These are phyloP conservation scores for Chionodraco myersi DNA, from an alignment of 2,113 vertebrate genomes.

Conservation along the genomic window DNA sequence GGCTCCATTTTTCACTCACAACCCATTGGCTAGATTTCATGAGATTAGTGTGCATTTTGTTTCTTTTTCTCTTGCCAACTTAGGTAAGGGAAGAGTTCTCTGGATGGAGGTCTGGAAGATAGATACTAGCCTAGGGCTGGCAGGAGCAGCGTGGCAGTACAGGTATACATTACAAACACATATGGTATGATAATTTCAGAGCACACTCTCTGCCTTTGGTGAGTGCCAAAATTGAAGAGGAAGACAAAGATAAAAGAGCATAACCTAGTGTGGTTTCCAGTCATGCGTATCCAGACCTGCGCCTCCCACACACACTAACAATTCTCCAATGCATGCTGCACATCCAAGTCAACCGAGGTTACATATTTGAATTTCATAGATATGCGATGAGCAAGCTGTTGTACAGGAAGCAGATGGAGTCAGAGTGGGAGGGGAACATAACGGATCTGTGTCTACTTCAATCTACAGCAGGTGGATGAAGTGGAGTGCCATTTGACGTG, in stretches of 20 bases:
- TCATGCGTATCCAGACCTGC: slow-evolving; percentile 1
- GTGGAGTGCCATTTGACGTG: slow-evolving; percentile 52
- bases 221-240: slow-evolving; percentile 13
- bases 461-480: slow-evolving; percentile 49
- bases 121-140: slow-evolving; percentile 33
- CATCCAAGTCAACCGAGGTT: slow-evolving; percentile 38
- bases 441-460: slow-evolving; percentile 1
- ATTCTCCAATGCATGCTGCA: slow-evolving; percentile 5
- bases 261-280: slow-evolving; percentile 19
- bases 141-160: slow-evolving; percentile 31
- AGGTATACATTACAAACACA: slow-evolving; percentile 53
- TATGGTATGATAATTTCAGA: slow-evolving; percentile 61
- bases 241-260: slow-evolving; percentile 32
- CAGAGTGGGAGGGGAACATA: slow-evolving; percentile 15
- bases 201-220: slow-evolving; percentile 16
- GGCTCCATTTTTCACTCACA: slow-evolving; percentile 14
- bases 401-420: not conserved
- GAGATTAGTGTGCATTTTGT: not conserved
- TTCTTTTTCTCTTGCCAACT: not conserved
- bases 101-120: slow-evolving; percentile 19
- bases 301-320: slow-evolving; percentile 9
- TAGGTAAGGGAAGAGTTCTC: not conserved
- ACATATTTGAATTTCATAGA: slow-evolving; percentile 16
- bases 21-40: not conserved
- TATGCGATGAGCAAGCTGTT: not conserved